Conservation (phyloP, 2,888 invertebrate species). For the Erannis defoliaria region DNA sequence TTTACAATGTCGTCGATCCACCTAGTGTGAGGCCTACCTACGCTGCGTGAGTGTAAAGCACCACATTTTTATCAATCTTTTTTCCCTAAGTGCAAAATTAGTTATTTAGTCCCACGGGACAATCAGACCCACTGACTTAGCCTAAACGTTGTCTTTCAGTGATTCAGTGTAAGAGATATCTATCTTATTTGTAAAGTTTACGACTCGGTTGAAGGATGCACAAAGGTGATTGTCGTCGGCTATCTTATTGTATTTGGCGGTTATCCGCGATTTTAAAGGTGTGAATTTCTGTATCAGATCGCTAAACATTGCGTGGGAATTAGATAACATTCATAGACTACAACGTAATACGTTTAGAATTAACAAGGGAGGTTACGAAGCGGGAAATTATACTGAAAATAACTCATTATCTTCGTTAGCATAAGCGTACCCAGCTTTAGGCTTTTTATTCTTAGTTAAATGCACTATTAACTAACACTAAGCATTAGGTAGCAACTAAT, state of each 20-base stretch:
- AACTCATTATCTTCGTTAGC: neutral
- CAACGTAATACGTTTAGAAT: slow-evolving; percentile 22
- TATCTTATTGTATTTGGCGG: slow-evolving; percentile 29
- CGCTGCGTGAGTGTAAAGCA: no score
- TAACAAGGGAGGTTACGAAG: slow-evolving; percentile 11
- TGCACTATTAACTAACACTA: no score
- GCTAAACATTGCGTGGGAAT: slow-evolving; percentile 40
- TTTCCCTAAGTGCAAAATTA: no score
- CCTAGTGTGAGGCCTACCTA: no score
- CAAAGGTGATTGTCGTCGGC: slow-evolving; percentile 36
- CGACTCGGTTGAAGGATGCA: slow-evolving; percentile 37
- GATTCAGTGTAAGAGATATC: neutral
- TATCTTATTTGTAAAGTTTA: slow-evolving; percentile 14
- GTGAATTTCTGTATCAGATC: slow-evolving; percentile 40
- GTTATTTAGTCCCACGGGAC: no score
- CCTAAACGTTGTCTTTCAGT: neutral
- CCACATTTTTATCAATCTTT: no score
- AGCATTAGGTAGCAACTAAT: no score
- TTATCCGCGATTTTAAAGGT: slow-evolving; percentile 25
- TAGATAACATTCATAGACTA: slow-evolving; percentile 25
- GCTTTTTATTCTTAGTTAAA: no score
- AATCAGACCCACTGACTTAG: no score
- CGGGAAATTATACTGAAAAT: slow-evolving; percentile 1
- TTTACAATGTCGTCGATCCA: no score
- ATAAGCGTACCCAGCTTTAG: neutral